phyloP scores from a whole-genome alignment of 1,140 invertebrate species.

The Planococcus citri region DNA sequence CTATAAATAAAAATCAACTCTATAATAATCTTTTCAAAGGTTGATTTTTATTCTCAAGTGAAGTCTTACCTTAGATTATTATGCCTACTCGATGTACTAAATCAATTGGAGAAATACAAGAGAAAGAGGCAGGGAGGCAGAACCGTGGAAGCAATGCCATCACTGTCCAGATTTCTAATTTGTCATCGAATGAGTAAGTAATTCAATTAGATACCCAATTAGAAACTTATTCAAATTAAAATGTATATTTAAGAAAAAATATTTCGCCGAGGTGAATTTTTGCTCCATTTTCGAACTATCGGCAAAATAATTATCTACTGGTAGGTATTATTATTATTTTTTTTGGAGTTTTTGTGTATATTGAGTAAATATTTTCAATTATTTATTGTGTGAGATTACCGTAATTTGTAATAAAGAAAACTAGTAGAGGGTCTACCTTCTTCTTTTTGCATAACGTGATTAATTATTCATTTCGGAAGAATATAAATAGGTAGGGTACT shows the following conservation, averaged over 20 bases:
- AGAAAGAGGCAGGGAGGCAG: no score
- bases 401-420: no score
- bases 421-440: no score
- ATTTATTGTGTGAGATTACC: background rate
- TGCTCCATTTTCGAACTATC: background rate
- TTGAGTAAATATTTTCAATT: background rate
- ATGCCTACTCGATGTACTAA: background rate
- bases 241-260: background rate
- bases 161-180: background rate
- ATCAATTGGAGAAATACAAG: background rate
- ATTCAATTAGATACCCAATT: background rate
- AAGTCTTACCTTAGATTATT: background rate
- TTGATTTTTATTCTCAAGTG: background rate
- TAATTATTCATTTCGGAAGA: no score
- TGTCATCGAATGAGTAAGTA: background rate
- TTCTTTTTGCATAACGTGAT: no score
- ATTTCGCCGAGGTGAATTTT: background rate
- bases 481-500: no score
- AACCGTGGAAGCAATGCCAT: no score
- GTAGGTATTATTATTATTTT: no score
- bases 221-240: background rate
- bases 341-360: no score
- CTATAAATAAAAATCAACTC: background rate
- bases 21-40: background rate
- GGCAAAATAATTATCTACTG: background rate